Conservation (phyloP, 1,140 invertebrate species). For the Kradibia gibbosae region DNA sequence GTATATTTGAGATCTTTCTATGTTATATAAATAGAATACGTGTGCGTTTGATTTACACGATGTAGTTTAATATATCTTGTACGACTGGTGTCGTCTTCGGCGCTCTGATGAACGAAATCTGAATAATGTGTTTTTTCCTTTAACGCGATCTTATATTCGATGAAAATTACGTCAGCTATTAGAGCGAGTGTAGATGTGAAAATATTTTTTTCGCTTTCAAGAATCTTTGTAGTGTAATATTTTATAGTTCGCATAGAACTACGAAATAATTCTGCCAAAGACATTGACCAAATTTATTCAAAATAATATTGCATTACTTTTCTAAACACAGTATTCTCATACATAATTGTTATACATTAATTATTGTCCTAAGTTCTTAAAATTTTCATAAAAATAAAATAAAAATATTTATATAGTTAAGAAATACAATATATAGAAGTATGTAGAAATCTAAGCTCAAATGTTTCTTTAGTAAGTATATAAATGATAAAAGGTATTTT, state of each 20-base stretch:
- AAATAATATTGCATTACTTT: not conserved
- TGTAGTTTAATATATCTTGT: constrained; percentile 44
- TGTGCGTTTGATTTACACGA: constrained; percentile 18
- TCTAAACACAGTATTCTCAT: not conserved
- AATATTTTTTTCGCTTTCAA: constrained; percentile 23
- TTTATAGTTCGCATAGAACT: not conserved
- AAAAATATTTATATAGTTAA: too few relatives aligned
- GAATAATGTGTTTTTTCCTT: constrained; percentile 44
- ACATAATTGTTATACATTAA: too few relatives aligned
- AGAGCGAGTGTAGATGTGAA: constrained; percentile 1
- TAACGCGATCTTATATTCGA: constrained; percentile 47
- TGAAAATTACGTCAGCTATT: constrained; percentile 47
- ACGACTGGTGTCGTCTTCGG: constrained; percentile 46
- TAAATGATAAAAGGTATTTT: too few relatives aligned
- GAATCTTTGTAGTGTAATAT: not conserved
- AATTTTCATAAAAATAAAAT: too few relatives aligned
- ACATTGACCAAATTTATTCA: not conserved
- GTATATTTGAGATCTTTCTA: constrained; percentile 27
- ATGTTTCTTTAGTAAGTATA: too few relatives aligned
- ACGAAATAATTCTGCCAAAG: not conserved
- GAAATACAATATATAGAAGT: too few relatives aligned
- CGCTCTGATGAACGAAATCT: constrained; percentile 39
- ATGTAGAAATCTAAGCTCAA: too few relatives aligned
- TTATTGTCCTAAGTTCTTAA: too few relatives aligned
- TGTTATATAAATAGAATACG: constrained; percentile 48